Evolutionary conservation across 2,113 vertebrate genomes (phyloP).

Genomic region (Nothoprocta pentlandii): DNA sequence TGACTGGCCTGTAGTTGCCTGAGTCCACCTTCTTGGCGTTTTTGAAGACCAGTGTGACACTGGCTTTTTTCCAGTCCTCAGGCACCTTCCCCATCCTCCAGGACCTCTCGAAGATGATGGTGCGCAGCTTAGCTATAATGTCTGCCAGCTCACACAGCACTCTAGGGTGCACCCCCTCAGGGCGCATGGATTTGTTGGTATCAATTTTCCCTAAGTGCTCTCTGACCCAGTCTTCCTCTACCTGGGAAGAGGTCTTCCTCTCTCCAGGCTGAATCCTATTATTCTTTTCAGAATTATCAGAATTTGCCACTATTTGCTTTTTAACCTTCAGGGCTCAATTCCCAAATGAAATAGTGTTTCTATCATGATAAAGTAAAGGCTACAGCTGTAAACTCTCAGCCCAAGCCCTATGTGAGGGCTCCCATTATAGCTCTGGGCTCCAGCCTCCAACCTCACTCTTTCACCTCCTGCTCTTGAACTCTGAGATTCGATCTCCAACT

Average conservation of each 20-base stretch:
- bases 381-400: rapidly evolving
- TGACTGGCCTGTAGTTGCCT: too few relatives aligned
- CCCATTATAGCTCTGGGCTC: rapidly evolving
- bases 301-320: background rate
- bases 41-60: too few relatives aligned
- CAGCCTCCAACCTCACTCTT: background rate
- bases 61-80: too few relatives aligned
- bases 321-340: background rate
- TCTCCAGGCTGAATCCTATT: background rate
- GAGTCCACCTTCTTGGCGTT: too few relatives aligned
- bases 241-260: background rate
- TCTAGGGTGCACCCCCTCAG: too few relatives aligned
- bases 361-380: background rate
- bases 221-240: too few relatives aligned
- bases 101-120: too few relatives aligned
- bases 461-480: background rate
- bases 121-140: too few relatives aligned
- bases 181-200: too few relatives aligned
- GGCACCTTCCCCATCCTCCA: too few relatives aligned
- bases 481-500: background rate
- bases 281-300: background rate
- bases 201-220: too few relatives aligned
- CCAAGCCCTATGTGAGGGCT: background rate
- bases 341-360: background rate
- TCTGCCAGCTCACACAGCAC: too few relatives aligned